These are phyloP conservation scores for Botrylloides violaceus DNA, from an alignment of 23 tunicate species.

Conservation along the genomic window DNA sequence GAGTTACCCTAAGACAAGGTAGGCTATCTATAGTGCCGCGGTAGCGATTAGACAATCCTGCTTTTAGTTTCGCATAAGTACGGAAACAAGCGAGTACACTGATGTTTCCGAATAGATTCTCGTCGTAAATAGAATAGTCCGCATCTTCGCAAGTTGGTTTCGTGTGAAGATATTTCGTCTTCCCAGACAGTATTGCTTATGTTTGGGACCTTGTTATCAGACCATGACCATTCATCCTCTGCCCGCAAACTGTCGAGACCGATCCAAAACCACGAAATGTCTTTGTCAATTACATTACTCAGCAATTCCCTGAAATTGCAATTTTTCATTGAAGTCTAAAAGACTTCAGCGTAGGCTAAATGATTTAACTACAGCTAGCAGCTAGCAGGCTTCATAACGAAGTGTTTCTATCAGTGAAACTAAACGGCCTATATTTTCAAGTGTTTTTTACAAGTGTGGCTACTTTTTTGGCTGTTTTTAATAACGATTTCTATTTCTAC, in stretches of 20 bases:
- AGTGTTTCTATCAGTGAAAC: too few relatives aligned
- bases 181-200: not conserved
- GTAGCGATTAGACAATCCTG: too few relatives aligned
- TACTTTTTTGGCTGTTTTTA: too few relatives aligned
- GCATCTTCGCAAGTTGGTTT: not conserved
- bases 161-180: not conserved
- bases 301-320: not conserved
- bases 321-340: too few relatives aligned
- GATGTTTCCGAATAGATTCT: not conserved
- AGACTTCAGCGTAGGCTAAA: too few relatives aligned
- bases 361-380: too few relatives aligned
- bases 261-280: not conserved
- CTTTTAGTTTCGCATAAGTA: not conserved
- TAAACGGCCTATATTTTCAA: too few relatives aligned
- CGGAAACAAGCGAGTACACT: not conserved
- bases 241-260: not conserved
- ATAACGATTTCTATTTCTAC: too few relatives aligned
- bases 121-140: not conserved
- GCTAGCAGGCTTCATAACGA: too few relatives aligned
- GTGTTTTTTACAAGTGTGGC: too few relatives aligned
- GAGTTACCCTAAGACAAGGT: too few relatives aligned
- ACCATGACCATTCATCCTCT: not conserved
- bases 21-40: too few relatives aligned
- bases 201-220: not conserved
- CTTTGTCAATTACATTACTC: not conserved